phyloP scores from a whole-genome alignment of 2,888 invertebrate genomes.

The Lochmaea crataegi region DNA sequence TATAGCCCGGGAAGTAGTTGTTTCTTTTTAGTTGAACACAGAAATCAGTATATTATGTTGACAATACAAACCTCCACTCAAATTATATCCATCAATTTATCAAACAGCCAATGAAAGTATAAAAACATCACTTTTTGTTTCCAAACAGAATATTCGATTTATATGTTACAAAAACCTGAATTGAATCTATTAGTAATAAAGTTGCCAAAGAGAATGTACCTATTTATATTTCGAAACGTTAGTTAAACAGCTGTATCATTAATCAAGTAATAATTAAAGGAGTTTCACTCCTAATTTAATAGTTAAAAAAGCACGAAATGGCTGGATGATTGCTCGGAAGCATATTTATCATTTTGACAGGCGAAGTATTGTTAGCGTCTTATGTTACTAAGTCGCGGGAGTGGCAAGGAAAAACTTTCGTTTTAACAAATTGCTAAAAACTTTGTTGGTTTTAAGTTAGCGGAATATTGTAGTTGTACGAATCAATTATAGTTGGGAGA shows the following conservation, averaged over 20 bases:
- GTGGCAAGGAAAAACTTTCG: constrained; percentile 46
- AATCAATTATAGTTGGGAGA: constrained; percentile 20
- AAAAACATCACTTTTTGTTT: background rate
- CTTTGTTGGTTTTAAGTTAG: constrained; percentile 19
- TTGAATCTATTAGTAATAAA: background rate
- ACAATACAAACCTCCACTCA: too few species aligned
- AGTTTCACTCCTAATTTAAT: constrained; percentile 52
- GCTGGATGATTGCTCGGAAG: constrained; percentile 51
- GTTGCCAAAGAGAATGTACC: background rate
- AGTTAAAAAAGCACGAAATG: constrained; percentile 52
- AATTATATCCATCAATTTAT: background rate
- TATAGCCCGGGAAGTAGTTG: too few species aligned
- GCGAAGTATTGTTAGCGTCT: constrained; percentile 51
- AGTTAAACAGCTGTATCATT: constrained; percentile 44
- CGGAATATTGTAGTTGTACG: constrained; percentile 20
- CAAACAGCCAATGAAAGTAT: background rate
- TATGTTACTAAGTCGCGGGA: constrained; percentile 46
- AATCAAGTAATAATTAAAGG: constrained; percentile 53
- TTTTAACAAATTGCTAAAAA: constrained; percentile 47
- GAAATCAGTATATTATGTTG: too few species aligned
- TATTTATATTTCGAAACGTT: constrained; percentile 7
- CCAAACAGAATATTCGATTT: background rate
- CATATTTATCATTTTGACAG: constrained; percentile 54
- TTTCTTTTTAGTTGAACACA: too few species aligned
- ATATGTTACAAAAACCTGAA: background rate